Evolutionary conservation across 1,140 invertebrate genomes (phyloP), one percentile per base, ranked within the genome.

Genomic region (Papilio machaon): DNA sequence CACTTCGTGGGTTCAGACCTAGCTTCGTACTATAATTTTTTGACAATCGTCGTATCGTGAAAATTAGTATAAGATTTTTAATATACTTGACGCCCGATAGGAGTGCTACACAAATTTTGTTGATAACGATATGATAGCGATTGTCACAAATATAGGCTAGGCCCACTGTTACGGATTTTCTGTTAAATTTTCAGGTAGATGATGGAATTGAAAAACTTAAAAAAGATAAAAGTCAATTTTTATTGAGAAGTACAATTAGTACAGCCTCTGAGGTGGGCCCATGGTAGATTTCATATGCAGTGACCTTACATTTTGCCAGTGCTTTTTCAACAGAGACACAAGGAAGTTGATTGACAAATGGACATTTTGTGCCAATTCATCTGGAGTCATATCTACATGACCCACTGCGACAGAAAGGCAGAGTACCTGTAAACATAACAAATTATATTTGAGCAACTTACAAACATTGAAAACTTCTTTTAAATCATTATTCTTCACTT

Each of bases 251-350:
- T 84, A 78, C 67, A 88, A 82, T 98, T 99, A 99, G 95, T 99
- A 99, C 86, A 99, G 96, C 95, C 99, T 97, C 94, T 99, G 98
- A 87, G 98, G 97, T 87, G 98, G 97, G 89, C 99, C 99, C 99
- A 99, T 99, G 1, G 99, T 98, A 64, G 98, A 99, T 95, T 99
- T 99, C 87, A 99, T 97, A 95, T 99, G 98, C 54, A 99, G 96
- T 30, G 99, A 99, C 73, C 98, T 96, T n/a, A 99, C 99, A 91
- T 99, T 99, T 95, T 99, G 99, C 99, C 99, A 99, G 95, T 99
- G 99, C 95, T 99, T 99, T 96, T 99, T 99, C 92, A 99, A 95
- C 88, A 99, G 96, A 0, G 99, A 99, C 23, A 99, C 99, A 90
- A 99, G 96, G 96, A 99, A 99, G 95, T 99, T 99, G 95, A 99